Conservation (phyloP, 92 coral and sea anemone species). For the Actinernus sp. region DNA sequence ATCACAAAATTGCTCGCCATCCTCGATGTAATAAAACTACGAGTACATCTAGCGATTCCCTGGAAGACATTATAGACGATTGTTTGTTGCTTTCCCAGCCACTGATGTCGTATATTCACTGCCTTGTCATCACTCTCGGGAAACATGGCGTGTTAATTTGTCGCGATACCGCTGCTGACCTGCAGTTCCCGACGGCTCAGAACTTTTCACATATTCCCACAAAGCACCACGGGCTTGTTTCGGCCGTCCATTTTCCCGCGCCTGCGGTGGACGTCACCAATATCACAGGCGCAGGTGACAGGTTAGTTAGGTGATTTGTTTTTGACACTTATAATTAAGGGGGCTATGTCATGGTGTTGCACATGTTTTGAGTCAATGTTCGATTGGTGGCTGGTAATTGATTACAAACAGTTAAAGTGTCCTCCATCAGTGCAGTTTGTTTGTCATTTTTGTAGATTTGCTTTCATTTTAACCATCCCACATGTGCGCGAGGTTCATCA, state of each 20-base stretch:
- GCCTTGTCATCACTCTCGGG: slow-evolving; percentile 89
- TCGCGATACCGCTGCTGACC: slow-evolving; percentile 88
- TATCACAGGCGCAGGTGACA: slow-evolving; percentile 98
- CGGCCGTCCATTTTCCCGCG: slow-evolving; percentile 89
- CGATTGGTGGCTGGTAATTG: no score
- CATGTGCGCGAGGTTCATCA: no score
- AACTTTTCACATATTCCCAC: slow-evolving; percentile 42
- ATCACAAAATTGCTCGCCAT: slow-evolving; percentile 31
- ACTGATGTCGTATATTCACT: slow-evolving; percentile 78
- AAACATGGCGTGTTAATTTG: slow-evolving; percentile 90
- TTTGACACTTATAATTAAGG: no score
- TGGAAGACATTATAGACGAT: slow-evolving; percentile 83
- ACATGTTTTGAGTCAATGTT: no score
- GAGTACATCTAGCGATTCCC: slow-evolving; percentile 25
- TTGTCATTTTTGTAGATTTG: no score
- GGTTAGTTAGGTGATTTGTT: slow-evolving; percentile 58
- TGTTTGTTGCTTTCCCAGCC: slow-evolving; percentile 90
- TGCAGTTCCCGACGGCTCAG: slow-evolving; percentile 77
- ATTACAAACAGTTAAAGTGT: no score
- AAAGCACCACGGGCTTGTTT: slow-evolving; percentile 73
- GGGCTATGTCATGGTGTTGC: no score
- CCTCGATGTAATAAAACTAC: slow-evolving; percentile 15
- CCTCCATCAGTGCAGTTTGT: no score
- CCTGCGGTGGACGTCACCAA: slow-evolving; percentile 66
- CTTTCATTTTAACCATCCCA: no score